Evolutionary conservation across 1,140 invertebrate genomes (phyloP), one percentile per base, ranked within the genome.

Genomic region (Hyposmocoma kahamanoa): DNA sequence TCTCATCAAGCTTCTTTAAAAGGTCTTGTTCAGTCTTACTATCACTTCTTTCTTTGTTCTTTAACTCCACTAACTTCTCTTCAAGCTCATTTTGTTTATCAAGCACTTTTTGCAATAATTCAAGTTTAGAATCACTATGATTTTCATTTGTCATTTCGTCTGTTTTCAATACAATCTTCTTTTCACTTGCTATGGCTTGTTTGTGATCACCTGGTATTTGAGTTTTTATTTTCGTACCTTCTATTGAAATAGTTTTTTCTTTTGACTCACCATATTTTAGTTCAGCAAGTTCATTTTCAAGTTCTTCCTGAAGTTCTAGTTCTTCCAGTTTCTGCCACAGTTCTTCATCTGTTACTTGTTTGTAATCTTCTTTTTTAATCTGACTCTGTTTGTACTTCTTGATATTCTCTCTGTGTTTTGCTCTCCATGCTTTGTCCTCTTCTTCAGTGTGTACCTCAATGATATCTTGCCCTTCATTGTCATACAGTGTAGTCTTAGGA

Each of bases 391-490:
- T 67, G 41, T 76, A 77, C 42, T 69, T 43, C 60, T 52, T 81
- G 3, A 86, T 47, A 48, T 67, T 86, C 63, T 77, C 55, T 50
- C 56, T 67, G 39, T 87, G 86, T 56, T 72, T 56, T 47, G 65
- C 60, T 64, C 76, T 87, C 90, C 90, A 91, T 22, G 68, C 51
- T 67, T 73, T 82, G 55, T 91, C 89, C 59, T 88, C 73, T 55
- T 89, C 84, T 71, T 90, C 89, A 66, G 87, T 83, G 58, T 84
- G 89, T 17, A 84, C 76, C 77, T 91, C 91, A 45, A 87, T 75
- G 13, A 92, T 90, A 72, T 92, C 90, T 59, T 87, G 57, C 5
- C 70, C 70, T 42, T 72, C 56, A 32, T 72, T 67, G 22, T 72
- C 62, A 53, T 82, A 73, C 15, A 84, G 42, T 59, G 85, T 74